A percentile compares a stretch with the other conserved stretches of the same genome.
phyloP scores from a whole-genome alignment of 2,888 invertebrate genomes.

The Epiblema foenella region DNA sequence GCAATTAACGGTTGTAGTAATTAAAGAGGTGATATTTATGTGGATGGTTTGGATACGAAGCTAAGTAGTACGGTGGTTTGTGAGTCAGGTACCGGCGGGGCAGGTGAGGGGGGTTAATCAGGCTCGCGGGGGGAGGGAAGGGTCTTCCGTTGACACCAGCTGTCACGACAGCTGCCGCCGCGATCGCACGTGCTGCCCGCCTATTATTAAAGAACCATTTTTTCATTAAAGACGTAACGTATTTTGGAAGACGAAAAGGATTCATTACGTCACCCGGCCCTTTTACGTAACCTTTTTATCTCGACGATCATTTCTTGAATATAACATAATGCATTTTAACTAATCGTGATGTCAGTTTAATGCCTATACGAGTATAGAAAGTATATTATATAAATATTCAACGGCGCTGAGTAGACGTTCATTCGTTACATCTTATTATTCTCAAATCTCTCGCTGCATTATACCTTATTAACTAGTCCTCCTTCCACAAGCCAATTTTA shows the following conservation, averaged over 20 bases:
- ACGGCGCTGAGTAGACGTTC: neutral
- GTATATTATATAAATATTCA: neutral
- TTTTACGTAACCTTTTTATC: slow-evolving; percentile 15
- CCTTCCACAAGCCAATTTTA: neutral
- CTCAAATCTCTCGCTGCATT: neutral
- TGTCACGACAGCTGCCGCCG: slow-evolving; percentile 79
- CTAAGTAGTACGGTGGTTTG: slow-evolving; percentile 51
- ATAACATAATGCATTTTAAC: slow-evolving; percentile 6
- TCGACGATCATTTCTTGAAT: slow-evolving; percentile 8
- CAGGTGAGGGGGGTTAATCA: slow-evolving; percentile 62
- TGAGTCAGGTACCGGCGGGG: slow-evolving; percentile 64
- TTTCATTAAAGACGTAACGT: slow-evolving; percentile 62
- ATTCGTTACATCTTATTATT: neutral
- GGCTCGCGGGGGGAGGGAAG: slow-evolving; percentile 53
- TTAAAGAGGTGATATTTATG: slow-evolving; percentile 49
- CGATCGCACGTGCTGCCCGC: slow-evolving; percentile 77
- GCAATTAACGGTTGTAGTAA: slow-evolving; percentile 51
- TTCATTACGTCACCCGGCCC: slow-evolving; percentile 41
- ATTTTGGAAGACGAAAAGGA: slow-evolving; percentile 62
- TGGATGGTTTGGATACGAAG: slow-evolving; percentile 52
- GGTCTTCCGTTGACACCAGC: slow-evolving; percentile 76
- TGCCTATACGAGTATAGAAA: neutral
- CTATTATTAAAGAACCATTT: slow-evolving; percentile 75
- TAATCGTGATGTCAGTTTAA: slow-evolving; percentile 8
- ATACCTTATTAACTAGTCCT: neutral